These are phyloP conservation scores for Dascillus cervinus DNA, from an alignment of 2,888 invertebrate species.

Conservation along the genomic window DNA sequence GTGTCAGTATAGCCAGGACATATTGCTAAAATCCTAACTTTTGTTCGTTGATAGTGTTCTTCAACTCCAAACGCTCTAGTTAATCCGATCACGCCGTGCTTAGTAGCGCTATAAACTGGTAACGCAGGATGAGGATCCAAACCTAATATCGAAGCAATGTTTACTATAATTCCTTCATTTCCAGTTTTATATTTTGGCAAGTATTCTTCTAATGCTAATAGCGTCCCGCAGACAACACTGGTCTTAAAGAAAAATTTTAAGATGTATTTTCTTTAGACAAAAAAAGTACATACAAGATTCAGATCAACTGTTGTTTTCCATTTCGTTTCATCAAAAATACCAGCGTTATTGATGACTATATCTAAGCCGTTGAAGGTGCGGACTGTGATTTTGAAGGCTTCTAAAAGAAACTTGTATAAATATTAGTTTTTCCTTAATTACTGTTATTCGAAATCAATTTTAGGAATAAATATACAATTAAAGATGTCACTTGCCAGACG, in stretches of 20 bases:
- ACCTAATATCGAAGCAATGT: slow-evolving; percentile 20
- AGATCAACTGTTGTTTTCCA: slow-evolving; percentile 18
- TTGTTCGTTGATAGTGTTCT: slow-evolving; percentile 7
- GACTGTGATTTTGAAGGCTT: slow-evolving; percentile 4
- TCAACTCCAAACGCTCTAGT: slow-evolving; percentile 11
- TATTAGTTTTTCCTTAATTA: too few relatives aligned
- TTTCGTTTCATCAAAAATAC: slow-evolving; percentile 17
- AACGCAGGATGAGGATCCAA: slow-evolving; percentile 7
- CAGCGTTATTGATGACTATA: slow-evolving; percentile 23
- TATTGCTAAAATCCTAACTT: slow-evolving; percentile 14
- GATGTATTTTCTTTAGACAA: too few relatives aligned
- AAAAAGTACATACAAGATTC: slow-evolving; percentile 21
- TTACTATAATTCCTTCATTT: slow-evolving; percentile 21
- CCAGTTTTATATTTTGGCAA: slow-evolving; percentile 21
- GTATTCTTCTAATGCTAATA: slow-evolving; percentile 20
- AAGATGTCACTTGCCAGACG: too few relatives aligned
- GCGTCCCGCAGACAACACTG: slow-evolving; percentile 17
- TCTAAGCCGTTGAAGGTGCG: slow-evolving; percentile 13
- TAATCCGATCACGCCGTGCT: slow-evolving; percentile 13
- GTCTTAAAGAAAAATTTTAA: slow-evolving; percentile 14
- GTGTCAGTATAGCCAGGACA: slow-evolving; percentile 16
- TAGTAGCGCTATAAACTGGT: slow-evolving; percentile 9
- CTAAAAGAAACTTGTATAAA: too few relatives aligned
- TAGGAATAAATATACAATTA: too few relatives aligned
- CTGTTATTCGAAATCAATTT: too few relatives aligned